These are phyloP conservation scores for Andrena dorsata DNA, from an alignment of 2,888 invertebrate species.

Conservation along the genomic window DNA sequence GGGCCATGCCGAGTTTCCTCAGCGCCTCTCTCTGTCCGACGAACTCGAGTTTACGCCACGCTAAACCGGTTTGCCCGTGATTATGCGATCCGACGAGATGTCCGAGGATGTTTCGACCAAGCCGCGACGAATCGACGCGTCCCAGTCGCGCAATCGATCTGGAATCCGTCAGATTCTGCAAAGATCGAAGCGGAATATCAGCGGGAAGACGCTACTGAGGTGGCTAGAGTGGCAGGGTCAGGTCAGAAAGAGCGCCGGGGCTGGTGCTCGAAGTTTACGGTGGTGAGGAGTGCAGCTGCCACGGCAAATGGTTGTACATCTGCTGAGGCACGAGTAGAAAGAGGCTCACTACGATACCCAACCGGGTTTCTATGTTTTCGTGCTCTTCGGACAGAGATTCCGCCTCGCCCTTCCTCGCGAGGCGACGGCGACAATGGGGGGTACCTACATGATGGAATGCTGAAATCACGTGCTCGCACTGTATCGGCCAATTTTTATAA, in stretches of 20 bases:
- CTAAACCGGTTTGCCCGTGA: constrained; percentile 66
- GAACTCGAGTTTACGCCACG: constrained; percentile 38
- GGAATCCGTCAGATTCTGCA: not conserved
- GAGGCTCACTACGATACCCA: constrained; percentile 51
- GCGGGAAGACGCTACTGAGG: not conserved
- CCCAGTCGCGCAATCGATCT: not conserved
- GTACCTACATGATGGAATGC: not conserved
- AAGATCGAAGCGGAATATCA: not conserved
- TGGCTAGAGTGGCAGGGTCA: constrained; percentile 16
- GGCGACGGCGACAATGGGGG: not conserved
- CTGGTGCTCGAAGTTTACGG: constrained; percentile 66
- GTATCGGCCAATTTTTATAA: not conserved
- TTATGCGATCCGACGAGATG: constrained; percentile 40
- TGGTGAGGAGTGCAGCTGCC: constrained; percentile 79
- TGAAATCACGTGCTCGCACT: not conserved
- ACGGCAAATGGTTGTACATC: constrained; percentile 83
- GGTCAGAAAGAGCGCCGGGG: constrained; percentile 46
- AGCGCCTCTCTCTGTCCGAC: constrained; percentile 27
- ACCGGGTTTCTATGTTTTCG: constrained; percentile 46
- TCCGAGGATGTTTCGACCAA: not conserved
- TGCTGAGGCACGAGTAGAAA: constrained; percentile 77
- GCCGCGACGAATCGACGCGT: constrained; percentile 26
- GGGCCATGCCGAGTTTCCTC: constrained; percentile 52
- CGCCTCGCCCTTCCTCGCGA: constrained; percentile 10
- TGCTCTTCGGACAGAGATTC: constrained; percentile 29